phyloP scores from a whole-genome alignment of 2,888 invertebrate species.

The Torymus texanus region DNA sequence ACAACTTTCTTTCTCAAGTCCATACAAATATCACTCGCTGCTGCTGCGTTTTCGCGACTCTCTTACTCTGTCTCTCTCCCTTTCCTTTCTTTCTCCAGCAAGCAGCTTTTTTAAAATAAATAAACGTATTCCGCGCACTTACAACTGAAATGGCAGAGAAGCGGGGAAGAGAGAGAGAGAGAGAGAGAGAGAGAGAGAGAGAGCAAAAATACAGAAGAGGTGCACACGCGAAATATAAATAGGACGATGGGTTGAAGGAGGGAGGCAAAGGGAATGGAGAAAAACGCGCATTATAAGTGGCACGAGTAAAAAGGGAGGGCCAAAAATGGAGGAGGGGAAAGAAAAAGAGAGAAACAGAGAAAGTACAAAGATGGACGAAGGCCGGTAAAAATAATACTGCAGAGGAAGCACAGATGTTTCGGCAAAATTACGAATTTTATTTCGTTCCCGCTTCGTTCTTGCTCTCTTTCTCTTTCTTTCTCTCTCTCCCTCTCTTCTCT shows the following conservation, averaged over 20 bases:
- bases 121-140: not conserved
- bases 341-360: not conserved
- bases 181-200: not conserved
- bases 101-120: too few species aligned
- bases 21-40: too few species aligned
- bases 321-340: not conserved
- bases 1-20: too few species aligned
- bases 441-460: not conserved
- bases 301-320: not conserved
- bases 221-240: not conserved
- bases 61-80: too few species aligned
- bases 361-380: too few species aligned
- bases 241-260: not conserved
- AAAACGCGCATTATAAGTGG: not conserved
- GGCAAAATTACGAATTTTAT: slow-evolving; percentile 37
- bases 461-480: not conserved
- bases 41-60: too few species aligned
- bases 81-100: too few species aligned
- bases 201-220: not conserved
- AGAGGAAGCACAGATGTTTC: slow-evolving; percentile 35
- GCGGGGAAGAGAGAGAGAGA: not conserved
- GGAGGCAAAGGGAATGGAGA: not conserved
- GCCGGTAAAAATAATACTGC: slow-evolving; percentile 3
- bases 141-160: not conserved
- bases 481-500: not conserved